These are phyloP conservation scores for Scomberomorus guttatus DNA, from an alignment of 2,797 vertebrate genomes.

Conservation along the genomic window DNA sequence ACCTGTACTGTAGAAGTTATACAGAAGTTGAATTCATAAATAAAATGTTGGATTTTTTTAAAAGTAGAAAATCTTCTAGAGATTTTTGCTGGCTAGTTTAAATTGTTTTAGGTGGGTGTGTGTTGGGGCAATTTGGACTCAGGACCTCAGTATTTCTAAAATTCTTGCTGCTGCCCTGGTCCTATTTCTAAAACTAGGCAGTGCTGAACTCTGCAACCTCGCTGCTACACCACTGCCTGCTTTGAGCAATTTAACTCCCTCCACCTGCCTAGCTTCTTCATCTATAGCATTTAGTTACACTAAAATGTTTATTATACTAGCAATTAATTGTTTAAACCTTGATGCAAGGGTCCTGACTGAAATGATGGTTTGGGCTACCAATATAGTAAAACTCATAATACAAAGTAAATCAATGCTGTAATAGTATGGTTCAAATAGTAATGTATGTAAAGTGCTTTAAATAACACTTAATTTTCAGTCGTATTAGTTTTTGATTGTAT, in stretches of 20 bases:
- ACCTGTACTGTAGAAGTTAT: no score
- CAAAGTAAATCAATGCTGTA: not conserved
- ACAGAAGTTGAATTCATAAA: not conserved
- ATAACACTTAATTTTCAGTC: not conserved
- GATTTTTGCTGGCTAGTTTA: not conserved
- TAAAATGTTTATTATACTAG: not conserved
- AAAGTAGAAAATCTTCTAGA: no score
- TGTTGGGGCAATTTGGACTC: not conserved
- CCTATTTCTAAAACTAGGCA: not conserved
- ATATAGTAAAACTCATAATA: not conserved
- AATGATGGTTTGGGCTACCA: not conserved
- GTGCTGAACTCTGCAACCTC: not conserved
- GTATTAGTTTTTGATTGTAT: not conserved
- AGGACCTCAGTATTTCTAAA: no score
- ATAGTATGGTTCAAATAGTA: not conserved
- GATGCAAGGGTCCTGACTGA: not conserved
- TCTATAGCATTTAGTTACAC: not conserved
- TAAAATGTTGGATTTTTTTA: not conserved
- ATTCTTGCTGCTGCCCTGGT: not conserved
- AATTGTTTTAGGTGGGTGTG: not conserved
- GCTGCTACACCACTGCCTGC: not conserved
- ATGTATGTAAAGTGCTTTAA: not conserved
- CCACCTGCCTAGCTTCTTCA: not conserved
- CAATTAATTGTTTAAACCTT: not conserved
- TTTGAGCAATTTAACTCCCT: not conserved